phyloP scores from a whole-genome alignment of 2,113 vertebrate genomes.

The Ciconia stormi region DNA sequence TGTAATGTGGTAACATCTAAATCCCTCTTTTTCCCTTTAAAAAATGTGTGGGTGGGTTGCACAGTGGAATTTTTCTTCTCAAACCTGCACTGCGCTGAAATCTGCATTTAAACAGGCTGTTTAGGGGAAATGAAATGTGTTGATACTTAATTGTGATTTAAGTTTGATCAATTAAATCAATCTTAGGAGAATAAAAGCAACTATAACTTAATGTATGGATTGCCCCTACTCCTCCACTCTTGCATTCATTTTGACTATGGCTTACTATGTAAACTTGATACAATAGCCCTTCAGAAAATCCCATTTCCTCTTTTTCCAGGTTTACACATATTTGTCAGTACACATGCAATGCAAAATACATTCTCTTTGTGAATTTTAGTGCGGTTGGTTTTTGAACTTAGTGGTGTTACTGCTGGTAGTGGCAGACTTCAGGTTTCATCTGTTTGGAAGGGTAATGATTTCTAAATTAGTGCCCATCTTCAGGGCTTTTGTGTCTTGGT shows the following conservation, averaged over 20 bases:
- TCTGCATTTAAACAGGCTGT: not conserved
- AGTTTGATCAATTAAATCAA: not conserved
- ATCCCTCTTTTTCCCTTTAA: not conserved
- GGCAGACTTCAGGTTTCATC: not conserved
- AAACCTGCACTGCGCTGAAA: not conserved
- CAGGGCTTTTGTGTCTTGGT: not conserved
- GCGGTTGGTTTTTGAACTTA: not conserved
- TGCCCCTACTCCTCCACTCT: not conserved
- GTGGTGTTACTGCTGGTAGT: not conserved
- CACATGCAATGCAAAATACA: not conserved
- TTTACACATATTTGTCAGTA: not conserved
- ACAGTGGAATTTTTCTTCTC: not conserved
- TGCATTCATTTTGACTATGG: not conserved
- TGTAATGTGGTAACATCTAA: not conserved
- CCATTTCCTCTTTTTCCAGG: not conserved
- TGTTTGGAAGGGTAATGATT: not conserved
- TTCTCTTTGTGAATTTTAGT: not conserved
- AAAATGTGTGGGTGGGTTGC: not conserved
- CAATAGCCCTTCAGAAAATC: not conserved
- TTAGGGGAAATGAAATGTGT: not conserved
- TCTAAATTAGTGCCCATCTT: not conserved
- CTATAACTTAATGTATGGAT: not conserved
- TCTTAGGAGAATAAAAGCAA: not conserved
- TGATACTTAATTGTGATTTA: conserved; percentile 8
- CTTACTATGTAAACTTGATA: conserved; percentile 8